phyloP scores from a whole-genome alignment of 2,113 vertebrate species.

The Tetrao urogallus region DNA sequence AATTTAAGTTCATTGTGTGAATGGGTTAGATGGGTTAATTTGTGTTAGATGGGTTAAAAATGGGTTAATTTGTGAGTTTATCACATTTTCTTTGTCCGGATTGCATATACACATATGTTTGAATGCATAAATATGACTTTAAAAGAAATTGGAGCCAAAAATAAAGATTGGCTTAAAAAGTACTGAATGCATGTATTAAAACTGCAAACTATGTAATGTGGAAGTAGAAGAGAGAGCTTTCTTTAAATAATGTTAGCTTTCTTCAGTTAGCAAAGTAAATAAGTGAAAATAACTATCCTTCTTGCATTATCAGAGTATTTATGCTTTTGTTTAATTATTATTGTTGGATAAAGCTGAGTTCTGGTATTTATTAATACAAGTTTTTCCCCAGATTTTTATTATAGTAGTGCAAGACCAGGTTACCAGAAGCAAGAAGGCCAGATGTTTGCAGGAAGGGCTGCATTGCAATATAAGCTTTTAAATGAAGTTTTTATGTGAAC shows the following conservation, averaged over 20 bases:
- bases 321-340: not conserved
- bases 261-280: not conserved
- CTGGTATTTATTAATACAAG: not conserved
- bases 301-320: not conserved
- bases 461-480: slow-evolving; percentile 21
- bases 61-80: not conserved
- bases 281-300: not conserved
- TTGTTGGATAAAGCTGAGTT: not conserved
- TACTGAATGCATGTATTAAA: not conserved
- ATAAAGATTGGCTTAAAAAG: not conserved
- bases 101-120: not conserved
- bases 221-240: not conserved
- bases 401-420: not conserved
- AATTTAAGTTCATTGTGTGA: not conserved
- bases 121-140: not conserved
- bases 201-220: not conserved
- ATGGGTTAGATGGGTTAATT: not conserved
- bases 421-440: not conserved
- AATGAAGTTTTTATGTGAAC: slow-evolving; percentile 20
- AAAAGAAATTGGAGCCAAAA: not conserved
- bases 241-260: not conserved
- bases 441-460: not conserved
- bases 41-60: not conserved
- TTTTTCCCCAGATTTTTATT: not conserved
- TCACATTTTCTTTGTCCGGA: not conserved